A percentile compares a stretch with the other conserved stretches of the same genome.
Conservation (phyloP, 2,888 invertebrate genomes). For the Seira ritae region DNA sequence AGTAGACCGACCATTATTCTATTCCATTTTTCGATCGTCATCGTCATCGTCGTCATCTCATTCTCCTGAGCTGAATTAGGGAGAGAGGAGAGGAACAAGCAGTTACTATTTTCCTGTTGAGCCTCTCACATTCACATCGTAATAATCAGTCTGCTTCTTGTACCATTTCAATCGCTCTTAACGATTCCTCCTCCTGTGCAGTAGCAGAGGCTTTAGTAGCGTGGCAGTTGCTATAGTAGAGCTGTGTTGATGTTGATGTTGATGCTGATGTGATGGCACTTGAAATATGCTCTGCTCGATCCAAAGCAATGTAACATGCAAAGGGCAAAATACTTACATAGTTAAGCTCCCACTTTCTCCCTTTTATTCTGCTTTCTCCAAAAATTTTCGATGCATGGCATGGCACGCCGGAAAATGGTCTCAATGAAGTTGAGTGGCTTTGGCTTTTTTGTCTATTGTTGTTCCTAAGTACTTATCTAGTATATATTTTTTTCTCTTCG, state of each 20-base stretch:
- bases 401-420: background rate
- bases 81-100: too few relatives aligned
- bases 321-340: too few relatives aligned
- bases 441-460: constrained; percentile 52
- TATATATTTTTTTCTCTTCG: constrained; percentile 36
- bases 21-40: too few relatives aligned
- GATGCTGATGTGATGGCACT: constrained; percentile 9
- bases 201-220: too few relatives aligned
- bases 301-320: too few relatives aligned
- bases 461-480: constrained; percentile 61
- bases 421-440: constrained; percentile 12
- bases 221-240: too few relatives aligned
- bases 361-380: too few relatives aligned
- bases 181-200: constrained; percentile 12
- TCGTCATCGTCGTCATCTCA: too few relatives aligned
- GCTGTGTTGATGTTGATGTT: too few relatives aligned
- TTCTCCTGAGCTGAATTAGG: constrained; percentile 1
- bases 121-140: background rate
- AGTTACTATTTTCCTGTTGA: constrained; percentile 1
- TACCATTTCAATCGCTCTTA: constrained; percentile 11
- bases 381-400: background rate
- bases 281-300: constrained; percentile 5
- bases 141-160: constrained; percentile 5
- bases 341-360: too few relatives aligned
- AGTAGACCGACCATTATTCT: too few relatives aligned